phyloP scores from a whole-genome alignment of 2,888 invertebrate genomes.

The Tipula unca region DNA sequence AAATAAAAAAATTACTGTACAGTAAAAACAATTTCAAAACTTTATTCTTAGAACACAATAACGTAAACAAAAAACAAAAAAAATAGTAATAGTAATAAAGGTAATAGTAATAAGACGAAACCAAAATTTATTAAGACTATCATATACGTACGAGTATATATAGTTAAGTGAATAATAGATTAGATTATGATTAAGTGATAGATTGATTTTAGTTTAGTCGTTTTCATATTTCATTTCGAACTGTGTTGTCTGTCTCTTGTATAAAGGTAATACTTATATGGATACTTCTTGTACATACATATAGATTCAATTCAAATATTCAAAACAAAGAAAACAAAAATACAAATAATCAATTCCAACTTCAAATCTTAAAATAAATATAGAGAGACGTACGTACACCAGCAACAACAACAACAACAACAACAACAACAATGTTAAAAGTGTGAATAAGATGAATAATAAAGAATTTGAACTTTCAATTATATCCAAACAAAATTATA shows the following conservation, averaged over 20 bases:
- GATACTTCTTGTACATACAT: neutral
- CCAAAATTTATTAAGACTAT: conserved; percentile 3
- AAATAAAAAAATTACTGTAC: neutral
- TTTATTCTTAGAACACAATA: neutral
- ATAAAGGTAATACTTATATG: neutral
- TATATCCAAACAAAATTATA: neutral
- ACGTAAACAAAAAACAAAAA: neutral
- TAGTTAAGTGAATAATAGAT: conserved; percentile 14
- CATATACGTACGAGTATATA: neutral
- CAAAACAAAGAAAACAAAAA: neutral
- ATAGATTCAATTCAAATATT: neutral
- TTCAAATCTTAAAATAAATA: neutral
- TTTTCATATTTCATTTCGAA: neutral
- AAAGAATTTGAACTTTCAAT: conserved; percentile 14
- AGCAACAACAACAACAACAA: neutral
- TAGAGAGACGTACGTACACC: neutral
- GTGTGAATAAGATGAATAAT: conserved; percentile 4
- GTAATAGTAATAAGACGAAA: conserved; percentile 14
- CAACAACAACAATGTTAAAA: neutral
- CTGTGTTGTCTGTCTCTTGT: neutral
- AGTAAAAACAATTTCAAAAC: neutral
- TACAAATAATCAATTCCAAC: neutral
- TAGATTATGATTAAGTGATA: conserved; percentile 14
- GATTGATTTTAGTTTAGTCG: neutral
- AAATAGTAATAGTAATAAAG: neutral